Conservation (phyloP, 2,113 vertebrate genomes). For the Cebus imitator region DNA sequence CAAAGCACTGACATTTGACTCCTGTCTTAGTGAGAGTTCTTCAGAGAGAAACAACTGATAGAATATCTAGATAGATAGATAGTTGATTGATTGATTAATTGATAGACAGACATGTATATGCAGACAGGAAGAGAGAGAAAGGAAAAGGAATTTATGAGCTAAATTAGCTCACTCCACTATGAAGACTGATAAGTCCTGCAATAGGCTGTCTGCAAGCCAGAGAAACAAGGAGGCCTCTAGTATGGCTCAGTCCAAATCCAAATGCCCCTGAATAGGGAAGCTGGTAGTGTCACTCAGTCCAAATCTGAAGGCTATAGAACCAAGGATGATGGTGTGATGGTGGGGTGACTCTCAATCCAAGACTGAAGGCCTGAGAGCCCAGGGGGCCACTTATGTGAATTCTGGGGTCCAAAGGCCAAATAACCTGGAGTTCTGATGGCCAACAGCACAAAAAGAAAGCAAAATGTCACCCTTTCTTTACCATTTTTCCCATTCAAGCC, state of each 20-base stretch:
- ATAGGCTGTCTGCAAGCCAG: background rate
- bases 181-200: background rate
- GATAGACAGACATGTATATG: background rate
- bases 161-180: background rate
- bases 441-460: background rate
- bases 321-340: background rate
- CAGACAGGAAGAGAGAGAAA: background rate
- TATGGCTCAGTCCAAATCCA: background rate
- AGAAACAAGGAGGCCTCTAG: background rate
- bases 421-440: background rate
- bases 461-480: background rate
- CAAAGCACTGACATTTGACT: background rate
- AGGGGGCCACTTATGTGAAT: background rate
- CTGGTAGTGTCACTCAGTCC: background rate
- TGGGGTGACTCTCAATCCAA: background rate
- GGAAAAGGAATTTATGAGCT: background rate
- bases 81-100: background rate
- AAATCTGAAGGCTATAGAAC: background rate
- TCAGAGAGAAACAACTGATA: background rate
- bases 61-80: background rate
- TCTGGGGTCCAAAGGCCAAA: background rate
- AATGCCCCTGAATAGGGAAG: background rate
- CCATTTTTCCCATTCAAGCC: background rate
- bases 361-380: background rate
- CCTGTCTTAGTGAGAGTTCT: background rate